Conservation (phyloP, 2,113 vertebrate genomes). For the Erythrolamprus reginae region DNA sequence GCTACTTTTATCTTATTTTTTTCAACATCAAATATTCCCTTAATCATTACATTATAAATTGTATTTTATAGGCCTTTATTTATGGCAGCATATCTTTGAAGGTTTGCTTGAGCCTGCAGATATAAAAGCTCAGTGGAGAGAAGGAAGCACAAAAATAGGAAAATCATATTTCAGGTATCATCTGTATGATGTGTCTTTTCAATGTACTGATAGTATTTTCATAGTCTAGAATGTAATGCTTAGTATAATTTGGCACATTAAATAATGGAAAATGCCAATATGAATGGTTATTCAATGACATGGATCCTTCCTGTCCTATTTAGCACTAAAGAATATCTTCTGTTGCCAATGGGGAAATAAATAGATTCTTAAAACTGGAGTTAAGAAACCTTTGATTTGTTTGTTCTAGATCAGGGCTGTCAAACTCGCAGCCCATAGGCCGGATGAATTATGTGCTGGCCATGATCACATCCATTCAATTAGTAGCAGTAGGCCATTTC, state of each 20-base stretch:
- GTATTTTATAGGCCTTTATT: constrained; percentile 80
- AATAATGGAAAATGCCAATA: neutral
- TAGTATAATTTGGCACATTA: neutral
- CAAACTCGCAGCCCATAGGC: too few species aligned
- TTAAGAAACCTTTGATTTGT: neutral
- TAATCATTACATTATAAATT: neutral
- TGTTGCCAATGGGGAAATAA: neutral
- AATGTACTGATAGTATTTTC: neutral
- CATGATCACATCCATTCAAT: neutral
- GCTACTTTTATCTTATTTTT: neutral
- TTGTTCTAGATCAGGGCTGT: neutral
- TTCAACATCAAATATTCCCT: neutral
- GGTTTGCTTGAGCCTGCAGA: constrained; percentile 82
- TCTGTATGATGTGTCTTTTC: constrained; percentile 1
- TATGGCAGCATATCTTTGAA: constrained; percentile 95
- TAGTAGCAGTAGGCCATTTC: neutral
- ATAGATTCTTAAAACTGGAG: neutral
- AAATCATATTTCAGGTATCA: constrained; percentile 87
- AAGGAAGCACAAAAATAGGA: constrained; percentile 81
- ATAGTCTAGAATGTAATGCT: neutral
- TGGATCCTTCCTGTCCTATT: neutral
- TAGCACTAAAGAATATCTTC: neutral
- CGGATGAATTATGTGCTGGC: too few species aligned
- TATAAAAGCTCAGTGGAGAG: constrained; percentile 86
- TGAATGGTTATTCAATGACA: neutral